These are phyloP conservation scores for Papilio polyxenes DNA, from an alignment of 1,140 invertebrate genomes.

Conservation along the genomic window DNA sequence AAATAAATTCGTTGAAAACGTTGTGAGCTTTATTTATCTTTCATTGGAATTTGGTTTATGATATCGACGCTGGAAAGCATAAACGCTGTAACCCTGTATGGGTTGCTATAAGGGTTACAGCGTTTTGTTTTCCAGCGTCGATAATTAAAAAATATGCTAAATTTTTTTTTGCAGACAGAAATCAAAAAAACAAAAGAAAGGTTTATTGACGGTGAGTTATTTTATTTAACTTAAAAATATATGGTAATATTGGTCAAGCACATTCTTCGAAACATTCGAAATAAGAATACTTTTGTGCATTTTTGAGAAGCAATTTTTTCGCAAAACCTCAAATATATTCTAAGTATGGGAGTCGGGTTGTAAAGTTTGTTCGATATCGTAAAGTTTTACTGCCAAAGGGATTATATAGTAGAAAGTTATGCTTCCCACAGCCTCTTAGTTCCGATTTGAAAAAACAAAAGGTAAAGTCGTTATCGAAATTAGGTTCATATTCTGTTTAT, in stretches of 20 bases:
- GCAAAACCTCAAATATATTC: conserved; percentile 6
- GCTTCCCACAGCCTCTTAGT: background rate
- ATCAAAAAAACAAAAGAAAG: background rate
- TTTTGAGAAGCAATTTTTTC: background rate
- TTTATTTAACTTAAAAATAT: background rate
- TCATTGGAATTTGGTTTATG: too few species aligned
- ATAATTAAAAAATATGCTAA: background rate
- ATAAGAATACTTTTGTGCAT: background rate
- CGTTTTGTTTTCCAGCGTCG: too few species aligned
- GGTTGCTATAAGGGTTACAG: too few species aligned
- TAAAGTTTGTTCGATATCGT: conserved; percentile 6
- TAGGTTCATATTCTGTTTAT: background rate
- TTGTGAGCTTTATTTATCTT: too few species aligned
- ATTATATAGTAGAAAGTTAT: conserved; percentile 15
- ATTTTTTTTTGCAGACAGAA: background rate
- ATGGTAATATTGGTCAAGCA: background rate
- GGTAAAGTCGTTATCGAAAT: background rate
- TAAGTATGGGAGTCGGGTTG: background rate
- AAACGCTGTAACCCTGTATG: too few species aligned
- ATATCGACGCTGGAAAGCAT: too few species aligned
- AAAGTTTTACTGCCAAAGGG: conserved; percentile 24
- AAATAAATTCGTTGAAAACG: too few species aligned
- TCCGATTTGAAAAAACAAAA: conserved; percentile 10
- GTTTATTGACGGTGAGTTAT: background rate
- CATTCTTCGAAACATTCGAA: background rate